A percentile compares a stretch with the other conserved stretches of the same genome.
These are phyloP conservation scores for Pogonognathellus flavescens DNA, from an alignment of 1,140 invertebrate genomes.

Conservation along the genomic window DNA sequence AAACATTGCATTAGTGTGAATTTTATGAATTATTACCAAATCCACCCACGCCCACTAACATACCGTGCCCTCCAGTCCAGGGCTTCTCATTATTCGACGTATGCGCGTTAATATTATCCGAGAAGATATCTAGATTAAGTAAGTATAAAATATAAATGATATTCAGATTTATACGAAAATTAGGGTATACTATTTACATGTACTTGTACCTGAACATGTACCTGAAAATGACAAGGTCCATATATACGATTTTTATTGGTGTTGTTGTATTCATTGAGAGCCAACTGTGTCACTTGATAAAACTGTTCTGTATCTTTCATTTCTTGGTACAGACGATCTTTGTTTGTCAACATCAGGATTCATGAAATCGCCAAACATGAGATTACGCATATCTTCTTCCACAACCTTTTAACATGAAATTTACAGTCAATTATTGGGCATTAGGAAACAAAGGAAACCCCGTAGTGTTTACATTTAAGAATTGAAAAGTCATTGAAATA, in stretches of 20 bases:
- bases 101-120: conserved; percentile 89
- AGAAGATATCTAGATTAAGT: conserved; percentile 86
- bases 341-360: conserved; percentile 82
- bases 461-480: not conserved
- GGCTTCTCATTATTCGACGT: conserved; percentile 86
- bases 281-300: conserved; percentile 76
- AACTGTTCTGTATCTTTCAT: conserved; percentile 82
- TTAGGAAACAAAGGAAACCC: no score
- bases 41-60: conserved; percentile 88
- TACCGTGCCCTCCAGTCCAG: conserved; percentile 80
- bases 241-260: conserved; percentile 87
- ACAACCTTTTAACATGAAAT: conserved; percentile 71
- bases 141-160: no score
- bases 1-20: no score
- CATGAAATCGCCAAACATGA: conserved; percentile 92
- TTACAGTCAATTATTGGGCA: not conserved
- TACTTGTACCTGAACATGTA: no score
- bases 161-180: no score
- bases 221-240: conserved; percentile 90
- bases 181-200: no score
- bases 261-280: conserved; percentile 88
- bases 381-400: conserved; percentile 79
- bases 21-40: conserved; percentile 74
- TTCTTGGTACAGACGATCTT: conserved; percentile 89
- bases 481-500: not conserved